Conservation (phyloP, 2,888 invertebrate species). For the Thereva unica region DNA sequence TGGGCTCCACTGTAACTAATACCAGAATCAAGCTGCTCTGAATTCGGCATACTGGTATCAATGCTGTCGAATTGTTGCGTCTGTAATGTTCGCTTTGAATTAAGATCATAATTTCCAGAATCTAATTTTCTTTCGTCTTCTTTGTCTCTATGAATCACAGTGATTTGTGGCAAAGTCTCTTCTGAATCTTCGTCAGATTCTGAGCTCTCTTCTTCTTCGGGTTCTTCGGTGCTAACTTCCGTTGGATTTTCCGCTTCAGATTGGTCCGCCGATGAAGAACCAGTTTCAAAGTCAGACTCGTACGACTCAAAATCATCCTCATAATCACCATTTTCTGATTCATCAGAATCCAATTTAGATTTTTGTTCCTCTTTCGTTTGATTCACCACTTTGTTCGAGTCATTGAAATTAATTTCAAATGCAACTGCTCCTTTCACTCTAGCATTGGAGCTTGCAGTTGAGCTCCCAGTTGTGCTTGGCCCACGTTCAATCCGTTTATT, state of each 20-base stretch:
- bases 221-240: conserved; percentile 10
- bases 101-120: conserved; percentile 65
- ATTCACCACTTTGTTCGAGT: conserved; percentile 31
- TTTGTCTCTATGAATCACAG: conserved; percentile 53
- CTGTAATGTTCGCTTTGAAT: conserved; percentile 42
- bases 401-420: conserved; percentile 53
- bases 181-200: conserved; percentile 48
- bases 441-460: background rate
- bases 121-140: conserved; percentile 64
- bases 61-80: conserved; percentile 48
- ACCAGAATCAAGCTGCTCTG: conserved; percentile 56
- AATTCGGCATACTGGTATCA: conserved; percentile 50
- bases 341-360: conserved; percentile 16
- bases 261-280: conserved; percentile 44
- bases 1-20: conserved; percentile 49
- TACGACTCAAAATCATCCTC: conserved; percentile 65
- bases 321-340: conserved; percentile 51
- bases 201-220: conserved; percentile 12
- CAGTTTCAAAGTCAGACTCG: conserved; percentile 63
- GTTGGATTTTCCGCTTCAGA: conserved; percentile 11
- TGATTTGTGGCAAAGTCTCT: conserved; percentile 52
- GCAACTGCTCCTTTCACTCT: conserved; percentile 50
- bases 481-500: background rate
- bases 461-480: background rate
- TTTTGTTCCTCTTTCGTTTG: conserved; percentile 17